Conservation (phyloP, 2,888 invertebrate genomes). For the Brenthis daphne region DNA sequence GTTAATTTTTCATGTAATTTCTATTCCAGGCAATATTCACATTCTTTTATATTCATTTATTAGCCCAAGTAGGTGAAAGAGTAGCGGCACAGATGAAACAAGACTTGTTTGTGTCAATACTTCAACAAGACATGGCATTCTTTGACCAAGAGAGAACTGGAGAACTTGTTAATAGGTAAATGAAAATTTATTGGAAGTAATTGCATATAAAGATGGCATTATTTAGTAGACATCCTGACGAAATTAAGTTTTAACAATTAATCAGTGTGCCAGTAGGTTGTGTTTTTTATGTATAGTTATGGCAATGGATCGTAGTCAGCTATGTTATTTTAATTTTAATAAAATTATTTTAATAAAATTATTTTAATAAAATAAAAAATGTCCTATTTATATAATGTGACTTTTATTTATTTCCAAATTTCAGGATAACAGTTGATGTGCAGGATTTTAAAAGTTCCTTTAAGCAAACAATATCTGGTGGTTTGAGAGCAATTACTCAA, state of each 20-base stretch:
- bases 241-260: no score
- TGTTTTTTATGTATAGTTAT: no score
- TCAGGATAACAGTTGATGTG: slow-evolving; percentile 93
- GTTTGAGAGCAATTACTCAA: slow-evolving; percentile 93
- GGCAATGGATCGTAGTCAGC: no score
- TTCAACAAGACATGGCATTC: slow-evolving; percentile 94
- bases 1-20: neutral
- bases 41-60: slow-evolving; percentile 92
- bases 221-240: no score
- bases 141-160: slow-evolving; percentile 96
- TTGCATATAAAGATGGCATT: no score
- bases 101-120: slow-evolving; percentile 90
- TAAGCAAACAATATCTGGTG: slow-evolving; percentile 96
- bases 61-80: slow-evolving; percentile 94
- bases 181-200: neutral
- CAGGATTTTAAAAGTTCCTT: slow-evolving; percentile 99
- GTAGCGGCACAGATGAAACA: slow-evolving; percentile 91
- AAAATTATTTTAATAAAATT: no score
- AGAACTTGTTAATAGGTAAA: slow-evolving; percentile 92
- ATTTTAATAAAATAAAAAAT: no score
- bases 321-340: no score
- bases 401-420: slow-evolving; percentile 41
- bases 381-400: no score
- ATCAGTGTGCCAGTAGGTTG: no score
- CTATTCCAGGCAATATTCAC: slow-evolving; percentile 90